Percentiles rank a stretch among this genome's conserved stretches.
Evolutionary conservation across 2,888 invertebrate species (phyloP).

Genomic region (Holacanthella duospinosa): DNA sequence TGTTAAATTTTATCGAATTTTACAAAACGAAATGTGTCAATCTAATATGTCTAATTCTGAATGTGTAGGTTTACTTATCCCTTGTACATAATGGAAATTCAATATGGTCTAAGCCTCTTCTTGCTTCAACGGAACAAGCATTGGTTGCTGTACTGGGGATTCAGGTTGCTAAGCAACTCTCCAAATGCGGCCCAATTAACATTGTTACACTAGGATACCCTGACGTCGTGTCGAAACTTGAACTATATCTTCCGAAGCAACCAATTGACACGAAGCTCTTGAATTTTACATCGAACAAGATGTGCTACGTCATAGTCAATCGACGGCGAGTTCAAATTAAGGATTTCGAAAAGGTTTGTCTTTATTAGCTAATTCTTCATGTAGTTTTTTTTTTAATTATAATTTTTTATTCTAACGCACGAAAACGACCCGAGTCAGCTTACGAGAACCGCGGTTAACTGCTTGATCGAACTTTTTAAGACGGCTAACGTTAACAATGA

Average conservation of each 20-base stretch:
- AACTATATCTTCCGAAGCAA: conserved; percentile 25
- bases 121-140: conserved; percentile 41
- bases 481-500: too few species aligned
- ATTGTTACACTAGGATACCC: conserved; percentile 15
- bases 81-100: conserved; percentile 44
- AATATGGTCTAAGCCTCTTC: conserved; percentile 46
- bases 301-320: conserved; percentile 47
- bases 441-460: too few species aligned
- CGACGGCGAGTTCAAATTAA: conserved; percentile 47
- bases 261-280: conserved; percentile 32
- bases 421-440: too few species aligned
- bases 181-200: conserved; percentile 17
- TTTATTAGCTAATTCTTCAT: conserved; percentile 5
- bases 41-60: background rate
- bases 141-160: conserved; percentile 40
- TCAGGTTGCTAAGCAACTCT: conserved; percentile 37
- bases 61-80: conserved; percentile 43
- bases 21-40: background rate
- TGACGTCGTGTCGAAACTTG: conserved; percentile 13
- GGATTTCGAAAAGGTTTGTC: conserved; percentile 48
- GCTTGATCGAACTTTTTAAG: too few species aligned
- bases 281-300: conserved; percentile 38
- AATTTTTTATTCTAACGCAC: conserved; percentile 4
- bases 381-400: conserved; percentile 13
- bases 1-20: too few species aligned